Base-by-base conservation (phyloP, 2,888 invertebrate species). In the Hofmannophila pseudospretella region DNA sequence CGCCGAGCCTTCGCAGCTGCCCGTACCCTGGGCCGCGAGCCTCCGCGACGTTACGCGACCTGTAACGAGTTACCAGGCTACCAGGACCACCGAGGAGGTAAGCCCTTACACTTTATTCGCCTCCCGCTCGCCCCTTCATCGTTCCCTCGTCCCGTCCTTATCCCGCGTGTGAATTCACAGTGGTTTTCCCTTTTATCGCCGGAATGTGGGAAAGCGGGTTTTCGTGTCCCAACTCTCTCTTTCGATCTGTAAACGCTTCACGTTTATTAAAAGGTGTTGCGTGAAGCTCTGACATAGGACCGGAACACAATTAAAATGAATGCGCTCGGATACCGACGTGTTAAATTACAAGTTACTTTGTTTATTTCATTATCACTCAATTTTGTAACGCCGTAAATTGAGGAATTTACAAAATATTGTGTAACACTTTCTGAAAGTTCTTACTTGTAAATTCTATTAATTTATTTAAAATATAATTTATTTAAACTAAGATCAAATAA, bases 121-220 rank as follows among this genome's bases (percentile, higher is more conserved):
- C 48, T 44, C 67, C 59, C 68, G 42, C 64, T 84, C 76, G 45
- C 77, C 67, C 82, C 42, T 40, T 12, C 13, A 7, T 5, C 29
- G 35, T 42, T 42, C 44, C 54, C 56, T 70, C 66, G 65, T 36
- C 48, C 62, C 54, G 41, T 84, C 81, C 60, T 55, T 50, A 47
- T 68, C 52, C 55, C 55, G 36, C 44, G 44, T 45, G 42, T 47
- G 51, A 68, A 66, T 57, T 72, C 69, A 58, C 57, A 67, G 61
- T 64, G 62, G 75, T 65, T 86, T 86, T 86, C 86, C 80, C 86
- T 86, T 85, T 86, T 85, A 84, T 73, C 67, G 50, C 44, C 47
- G 86, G 86, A 84, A 85, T 85, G 85, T 80, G 68, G 80, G 75
- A 80, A 82, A 85, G 68, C 76, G 70, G 78, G 80, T 78, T 78